These are phyloP conservation scores for Tragelaphus strepsiceros DNA, from an alignment of 2,113 vertebrate species.

Conservation along the genomic window DNA sequence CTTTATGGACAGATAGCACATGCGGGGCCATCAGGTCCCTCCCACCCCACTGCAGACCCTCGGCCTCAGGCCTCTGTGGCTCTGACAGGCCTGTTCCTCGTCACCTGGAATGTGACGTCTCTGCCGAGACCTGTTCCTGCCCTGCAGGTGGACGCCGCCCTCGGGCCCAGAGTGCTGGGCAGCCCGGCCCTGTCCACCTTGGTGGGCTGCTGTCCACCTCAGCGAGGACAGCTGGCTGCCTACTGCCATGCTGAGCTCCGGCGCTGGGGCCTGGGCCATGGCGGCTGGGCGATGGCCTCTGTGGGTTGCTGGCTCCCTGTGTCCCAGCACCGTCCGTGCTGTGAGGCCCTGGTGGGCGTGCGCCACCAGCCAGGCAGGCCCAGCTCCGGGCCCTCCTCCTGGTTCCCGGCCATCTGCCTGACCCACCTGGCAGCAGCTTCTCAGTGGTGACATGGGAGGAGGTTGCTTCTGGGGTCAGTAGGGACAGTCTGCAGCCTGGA, in stretches of 20 bases:
- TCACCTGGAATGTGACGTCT: background rate
- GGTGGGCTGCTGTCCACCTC: background rate
- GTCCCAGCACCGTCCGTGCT: background rate
- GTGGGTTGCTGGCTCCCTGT: background rate
- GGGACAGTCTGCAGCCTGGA: background rate
- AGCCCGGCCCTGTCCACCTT: background rate
- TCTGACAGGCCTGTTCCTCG: accelerated
- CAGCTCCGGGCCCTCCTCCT: background rate
- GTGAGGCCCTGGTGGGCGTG: background rate
- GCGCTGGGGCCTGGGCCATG: too few relatives aligned
- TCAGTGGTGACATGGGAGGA: background rate
- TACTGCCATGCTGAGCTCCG: accelerated
- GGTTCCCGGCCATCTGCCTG: background rate
- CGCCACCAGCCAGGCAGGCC: background rate
- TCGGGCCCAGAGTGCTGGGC: background rate
- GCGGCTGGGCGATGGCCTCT: background rate
- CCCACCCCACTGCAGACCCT: background rate
- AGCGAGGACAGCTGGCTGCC: background rate
- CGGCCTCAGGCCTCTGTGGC: background rate
- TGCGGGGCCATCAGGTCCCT: accelerated
- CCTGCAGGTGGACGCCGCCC: background rate
- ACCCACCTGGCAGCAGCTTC: background rate
- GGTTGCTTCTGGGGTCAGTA: background rate
- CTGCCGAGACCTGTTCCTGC: background rate
- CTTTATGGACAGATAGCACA: background rate